Evolutionary conservation across 2,113 vertebrate species (phyloP), one percentile per base, ranked within the genome.

Genomic region (Microtus richardsoni): DNA sequence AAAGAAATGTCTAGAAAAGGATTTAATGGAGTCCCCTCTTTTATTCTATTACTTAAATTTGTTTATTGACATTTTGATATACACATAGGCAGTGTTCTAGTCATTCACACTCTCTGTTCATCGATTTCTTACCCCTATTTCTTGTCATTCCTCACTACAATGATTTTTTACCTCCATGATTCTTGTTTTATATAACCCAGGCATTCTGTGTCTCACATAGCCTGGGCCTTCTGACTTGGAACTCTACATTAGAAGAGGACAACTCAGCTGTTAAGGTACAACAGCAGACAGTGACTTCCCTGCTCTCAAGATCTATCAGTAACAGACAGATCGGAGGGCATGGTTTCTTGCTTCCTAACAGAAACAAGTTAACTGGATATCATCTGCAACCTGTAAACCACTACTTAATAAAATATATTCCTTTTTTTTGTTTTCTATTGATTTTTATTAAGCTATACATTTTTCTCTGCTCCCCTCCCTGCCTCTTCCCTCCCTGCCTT

Each of bases 361-460:
- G 74, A 39, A 92, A 62, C 36, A 92, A 84, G 9, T 94, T 86
- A 94, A 22, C 21, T 97, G 41, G 58, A 66, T 64, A 41, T 19
- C 89, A 1, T 89, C 22, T 64, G 22, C 0, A 80, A 10, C 83
- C 6, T 30, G 84, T 74, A 88, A 88, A 75, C 21, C 9, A 87
- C 17, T 68, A 92, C 64, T 79, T 92, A 91, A 66, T 17, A 79
- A 89, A 80, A 79, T 58, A 58, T 58, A 21, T 58, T 58, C 58
- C n/a, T n/a, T n/a, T 21, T 58, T 58, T 58, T 58, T 58, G 4
- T 19, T 7, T n/a, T n/a, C n/a, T 58, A 58, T 58, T 58, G 58
- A 58, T 58, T 58, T 58, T 21, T 58, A 21, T 52, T 52, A 2
- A 14, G 2, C 49, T n/a, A n/a, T n/a, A n/a, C n/a, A n/a, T n/a